These are phyloP conservation scores for Galagoides demidoff DNA, from an alignment of 2,797 vertebrate species.

Conservation along the genomic window DNA sequence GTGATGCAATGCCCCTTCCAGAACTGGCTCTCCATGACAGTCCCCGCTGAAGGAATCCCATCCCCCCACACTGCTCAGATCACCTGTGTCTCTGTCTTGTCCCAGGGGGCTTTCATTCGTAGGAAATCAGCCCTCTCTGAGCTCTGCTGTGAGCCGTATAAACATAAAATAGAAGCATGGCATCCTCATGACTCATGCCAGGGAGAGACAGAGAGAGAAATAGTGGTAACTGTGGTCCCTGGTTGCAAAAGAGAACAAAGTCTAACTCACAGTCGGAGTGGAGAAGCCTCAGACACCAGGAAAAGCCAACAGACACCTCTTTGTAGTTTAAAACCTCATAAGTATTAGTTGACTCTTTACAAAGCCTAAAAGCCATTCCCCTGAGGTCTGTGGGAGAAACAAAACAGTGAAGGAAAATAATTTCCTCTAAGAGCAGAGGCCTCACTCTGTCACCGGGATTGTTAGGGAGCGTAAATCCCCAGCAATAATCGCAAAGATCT, in stretches of 20 bases:
- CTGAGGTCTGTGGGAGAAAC: constrained; percentile 77
- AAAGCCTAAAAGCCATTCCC: constrained; percentile 75
- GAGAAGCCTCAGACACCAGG: constrained; percentile 86
- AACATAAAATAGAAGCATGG: constrained; percentile 15
- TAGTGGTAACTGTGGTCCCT: background rate
- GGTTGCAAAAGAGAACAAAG: constrained; percentile 79
- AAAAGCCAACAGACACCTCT: constrained; percentile 46
- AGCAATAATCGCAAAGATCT: constrained; percentile 18
- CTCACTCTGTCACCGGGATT: background rate
- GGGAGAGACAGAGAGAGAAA: background rate
- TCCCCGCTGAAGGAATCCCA: constrained; percentile 37
- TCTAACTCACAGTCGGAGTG: constrained; percentile 72
- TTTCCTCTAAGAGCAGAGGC: constrained; percentile 32
- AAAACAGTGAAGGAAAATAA: constrained; percentile 28
- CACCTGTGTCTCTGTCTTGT: background rate
- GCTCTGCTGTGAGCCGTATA: constrained; percentile 80
- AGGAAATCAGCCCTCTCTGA: constrained; percentile 82
- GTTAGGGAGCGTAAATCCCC: constrained; percentile 25
- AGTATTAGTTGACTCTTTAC: constrained; percentile 52
- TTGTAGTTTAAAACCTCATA: constrained; percentile 73
- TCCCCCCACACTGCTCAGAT: constrained; percentile 80
- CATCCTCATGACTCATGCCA: constrained; percentile 83
- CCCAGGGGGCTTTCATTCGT: constrained; percentile 77
- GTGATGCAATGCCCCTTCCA: constrained; percentile 72
- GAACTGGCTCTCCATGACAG: constrained; percentile 72